Evolutionary conservation across 2,888 invertebrate genomes (phyloP).

Genomic region (Serripes groenlandicus): DNA sequence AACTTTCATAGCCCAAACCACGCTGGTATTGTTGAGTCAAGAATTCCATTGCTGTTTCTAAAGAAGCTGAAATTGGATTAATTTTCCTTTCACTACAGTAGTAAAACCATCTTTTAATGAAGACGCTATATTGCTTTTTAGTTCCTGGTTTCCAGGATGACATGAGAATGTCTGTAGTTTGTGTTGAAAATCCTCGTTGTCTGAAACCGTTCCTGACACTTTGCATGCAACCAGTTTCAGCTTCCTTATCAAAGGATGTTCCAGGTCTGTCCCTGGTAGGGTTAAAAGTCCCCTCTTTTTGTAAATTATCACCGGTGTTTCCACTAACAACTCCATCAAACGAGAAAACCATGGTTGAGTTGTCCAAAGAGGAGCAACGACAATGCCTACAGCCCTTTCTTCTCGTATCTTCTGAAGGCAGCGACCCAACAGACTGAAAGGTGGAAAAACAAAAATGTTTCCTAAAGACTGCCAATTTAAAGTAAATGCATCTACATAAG

Average conservation of each 20-base stretch:
- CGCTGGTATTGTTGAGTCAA: background rate
- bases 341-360: slow-evolving; percentile 19
- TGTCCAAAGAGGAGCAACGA: slow-evolving; percentile 23
- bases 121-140: slow-evolving; percentile 48
- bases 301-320: slow-evolving; percentile 26
- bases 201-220: slow-evolving; percentile 35
- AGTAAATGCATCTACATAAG: slow-evolving; percentile 36
- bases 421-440: slow-evolving; percentile 30
- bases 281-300: background rate
- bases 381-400: slow-evolving; percentile 39
- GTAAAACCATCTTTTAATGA: slow-evolving; percentile 30
- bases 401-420: slow-evolving; percentile 31
- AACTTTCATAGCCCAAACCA: background rate
- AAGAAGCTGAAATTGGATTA: slow-evolving; percentile 8
- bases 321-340: slow-evolving; percentile 19
- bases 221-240: slow-evolving; percentile 39
- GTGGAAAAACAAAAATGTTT: slow-evolving; percentile 25
- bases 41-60: slow-evolving; percentile 8
- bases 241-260: slow-evolving; percentile 30
- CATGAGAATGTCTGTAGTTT: slow-evolving; percentile 43
- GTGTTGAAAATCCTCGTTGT: slow-evolving; percentile 33
- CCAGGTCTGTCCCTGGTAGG: background rate
- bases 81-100: slow-evolving; percentile 27
- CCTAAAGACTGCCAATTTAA: slow-evolving; percentile 18
- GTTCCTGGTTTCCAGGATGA: slow-evolving; percentile 56